phyloP scores from a whole-genome alignment of 1,140 invertebrate species.

The Pseudomyrmex concolor region DNA sequence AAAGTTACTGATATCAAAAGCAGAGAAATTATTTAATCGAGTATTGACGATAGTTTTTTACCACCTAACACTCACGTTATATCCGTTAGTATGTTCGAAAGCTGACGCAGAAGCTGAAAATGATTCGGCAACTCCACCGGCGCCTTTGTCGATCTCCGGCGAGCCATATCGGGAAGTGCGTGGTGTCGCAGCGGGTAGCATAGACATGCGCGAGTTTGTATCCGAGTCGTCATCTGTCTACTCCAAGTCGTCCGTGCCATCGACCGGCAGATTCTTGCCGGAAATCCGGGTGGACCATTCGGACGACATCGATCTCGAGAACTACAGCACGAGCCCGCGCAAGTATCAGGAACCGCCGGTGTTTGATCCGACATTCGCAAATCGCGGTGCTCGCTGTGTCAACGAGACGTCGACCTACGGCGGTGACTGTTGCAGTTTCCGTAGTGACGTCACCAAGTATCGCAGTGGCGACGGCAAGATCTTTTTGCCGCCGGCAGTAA shows the following conservation, averaged over 20 bases:
- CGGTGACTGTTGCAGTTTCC: slow-evolving; percentile 68
- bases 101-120: slow-evolving; percentile 76
- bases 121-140: slow-evolving; percentile 70
- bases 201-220: slow-evolving; percentile 80
- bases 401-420: slow-evolving; percentile 48
- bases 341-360: slow-evolving; percentile 79
- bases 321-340: slow-evolving; percentile 81
- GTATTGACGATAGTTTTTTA: background rate
- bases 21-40: background rate
- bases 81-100: slow-evolving; percentile 77
- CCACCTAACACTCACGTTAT: background rate
- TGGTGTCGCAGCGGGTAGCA: slow-evolving; percentile 79
- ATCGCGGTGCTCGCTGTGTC: slow-evolving; percentile 47
- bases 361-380: slow-evolving; percentile 50
- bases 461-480: slow-evolving; percentile 41
- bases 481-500: slow-evolving; percentile 40
- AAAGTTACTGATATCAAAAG: background rate
- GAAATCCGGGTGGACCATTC: slow-evolving; percentile 80
- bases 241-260: slow-evolving; percentile 66
- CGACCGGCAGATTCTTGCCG: slow-evolving; percentile 70
- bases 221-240: slow-evolving; percentile 74
- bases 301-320: slow-evolving; percentile 82
- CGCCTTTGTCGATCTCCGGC: slow-evolving; percentile 48
- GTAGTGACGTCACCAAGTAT: slow-evolving; percentile 69
- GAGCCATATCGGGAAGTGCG: slow-evolving; percentile 77